Evolutionary conservation across 1,140 invertebrate species (phyloP).

Genomic region (Zaprionus inermis): DNA sequence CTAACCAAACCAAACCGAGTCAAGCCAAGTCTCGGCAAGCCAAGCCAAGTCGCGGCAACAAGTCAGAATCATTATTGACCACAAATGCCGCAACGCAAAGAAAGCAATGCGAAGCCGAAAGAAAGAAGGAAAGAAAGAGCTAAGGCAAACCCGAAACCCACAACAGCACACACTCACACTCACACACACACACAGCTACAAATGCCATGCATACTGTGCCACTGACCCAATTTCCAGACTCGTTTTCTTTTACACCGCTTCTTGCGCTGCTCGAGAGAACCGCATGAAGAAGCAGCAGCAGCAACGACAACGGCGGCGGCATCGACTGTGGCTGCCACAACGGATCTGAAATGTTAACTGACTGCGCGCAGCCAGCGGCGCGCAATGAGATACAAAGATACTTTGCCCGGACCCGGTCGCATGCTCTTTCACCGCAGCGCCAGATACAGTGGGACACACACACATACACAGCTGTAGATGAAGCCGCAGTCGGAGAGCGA

Average conservation of each 20-base stretch:
- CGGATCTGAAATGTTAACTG: slow-evolving; percentile 74
- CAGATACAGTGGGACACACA: slow-evolving; percentile 6
- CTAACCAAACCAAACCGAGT: slow-evolving; percentile 32
- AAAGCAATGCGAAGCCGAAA: slow-evolving; percentile 71
- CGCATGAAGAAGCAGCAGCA: slow-evolving; percentile 47
- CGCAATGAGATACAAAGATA: slow-evolving; percentile 68
- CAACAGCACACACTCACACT: slow-evolving; percentile 48
- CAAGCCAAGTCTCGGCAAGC: slow-evolving; percentile 14
- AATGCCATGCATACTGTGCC: slow-evolving; percentile 82
- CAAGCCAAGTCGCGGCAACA: slow-evolving; percentile 7
- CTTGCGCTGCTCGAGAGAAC: slow-evolving; percentile 34
- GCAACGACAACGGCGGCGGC: slow-evolving; percentile 23
- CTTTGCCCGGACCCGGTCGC: slow-evolving; percentile 57
- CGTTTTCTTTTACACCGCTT: slow-evolving; percentile 54
- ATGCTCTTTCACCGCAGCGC: slow-evolving; percentile 72
- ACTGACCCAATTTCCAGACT: slow-evolving; percentile 83
- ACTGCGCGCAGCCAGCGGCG: slow-evolving; percentile 22
- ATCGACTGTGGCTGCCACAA: slow-evolving; percentile 54
- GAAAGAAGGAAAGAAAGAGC: slow-evolving; percentile 65
- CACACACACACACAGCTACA: slow-evolving; percentile 55
- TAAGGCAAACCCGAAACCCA: slow-evolving; percentile 53
- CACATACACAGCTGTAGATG: slow-evolving; percentile 4
- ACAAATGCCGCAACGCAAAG: slow-evolving; percentile 63
- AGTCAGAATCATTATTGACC: slow-evolving; percentile 77
- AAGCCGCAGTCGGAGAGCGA: background rate